These are phyloP conservation scores for Chionodraco myersi DNA, from an alignment of 2,113 vertebrate genomes.

Conservation along the genomic window DNA sequence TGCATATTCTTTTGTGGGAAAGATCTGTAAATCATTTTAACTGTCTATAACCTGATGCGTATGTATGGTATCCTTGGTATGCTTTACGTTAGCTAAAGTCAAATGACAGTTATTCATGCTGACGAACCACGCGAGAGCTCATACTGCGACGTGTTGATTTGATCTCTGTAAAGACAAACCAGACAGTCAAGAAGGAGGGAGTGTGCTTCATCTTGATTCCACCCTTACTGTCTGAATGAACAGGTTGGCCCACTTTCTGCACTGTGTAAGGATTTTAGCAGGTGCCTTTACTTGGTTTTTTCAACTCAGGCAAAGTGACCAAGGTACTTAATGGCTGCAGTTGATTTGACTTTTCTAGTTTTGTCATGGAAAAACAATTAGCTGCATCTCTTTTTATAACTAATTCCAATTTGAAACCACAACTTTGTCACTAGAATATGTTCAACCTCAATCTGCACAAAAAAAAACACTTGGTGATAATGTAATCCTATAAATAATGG, in stretches of 20 bases:
- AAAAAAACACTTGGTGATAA: not conserved
- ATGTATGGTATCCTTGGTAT: constrained; percentile 34
- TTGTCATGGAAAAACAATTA: too few species aligned
- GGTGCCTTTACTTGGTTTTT: constrained; percentile 11
- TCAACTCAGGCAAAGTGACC: constrained; percentile 5
- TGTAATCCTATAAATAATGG: not conserved
- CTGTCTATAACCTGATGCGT: constrained; percentile 23
- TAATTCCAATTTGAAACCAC: not conserved
- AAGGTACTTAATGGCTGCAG: not conserved
- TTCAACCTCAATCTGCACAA: not conserved
- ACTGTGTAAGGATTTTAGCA: constrained; percentile 15
- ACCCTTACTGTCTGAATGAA: constrained; percentile 41
- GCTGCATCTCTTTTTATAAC: not conserved
- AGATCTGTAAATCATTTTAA: constrained; percentile 2
- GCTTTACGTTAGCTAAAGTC: constrained; percentile 3
- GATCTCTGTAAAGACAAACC: constrained; percentile 57
- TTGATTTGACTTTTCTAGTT: not conserved
- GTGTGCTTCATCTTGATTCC: constrained; percentile 22
- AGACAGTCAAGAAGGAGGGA: constrained; percentile 46
- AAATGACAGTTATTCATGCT: not conserved
- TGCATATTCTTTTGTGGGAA: constrained; percentile 8
- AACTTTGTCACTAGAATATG: not conserved
- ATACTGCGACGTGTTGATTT: constrained; percentile 9
- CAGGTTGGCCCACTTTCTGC: constrained; percentile 67
- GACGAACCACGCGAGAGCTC: not conserved